Evolutionary conservation across 2,888 invertebrate species (phyloP).

Genomic region (Agrotis clavis): DNA sequence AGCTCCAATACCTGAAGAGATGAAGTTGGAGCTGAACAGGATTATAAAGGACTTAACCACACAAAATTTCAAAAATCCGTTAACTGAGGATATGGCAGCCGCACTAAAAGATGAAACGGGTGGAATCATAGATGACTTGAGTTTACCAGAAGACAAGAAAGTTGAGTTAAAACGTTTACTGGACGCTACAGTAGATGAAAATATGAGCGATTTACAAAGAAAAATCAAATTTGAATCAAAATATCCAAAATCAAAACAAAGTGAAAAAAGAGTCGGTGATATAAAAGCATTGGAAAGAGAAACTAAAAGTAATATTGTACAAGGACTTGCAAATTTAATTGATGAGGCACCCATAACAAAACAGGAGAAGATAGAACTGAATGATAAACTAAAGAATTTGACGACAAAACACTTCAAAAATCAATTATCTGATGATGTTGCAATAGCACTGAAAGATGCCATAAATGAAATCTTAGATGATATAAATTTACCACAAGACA

Average conservation of each 20-base stretch:
- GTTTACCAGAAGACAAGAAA: conserved; percentile 20
- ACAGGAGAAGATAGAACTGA: neutral
- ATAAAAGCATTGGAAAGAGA: neutral
- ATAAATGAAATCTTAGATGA: conserved; percentile 11
- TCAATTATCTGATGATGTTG: neutral
- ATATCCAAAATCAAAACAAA: neutral
- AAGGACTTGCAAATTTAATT: neutral
- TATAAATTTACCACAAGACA: neutral
- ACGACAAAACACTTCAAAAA: neutral
- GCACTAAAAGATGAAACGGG: conserved; percentile 8
- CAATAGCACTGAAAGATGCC: neutral
- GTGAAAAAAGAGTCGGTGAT: neutral
- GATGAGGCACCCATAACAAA: conserved; percentile 12
- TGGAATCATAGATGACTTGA: conserved; percentile 26
- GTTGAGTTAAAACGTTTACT: conserved; percentile 17
- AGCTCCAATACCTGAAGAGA: neutral
- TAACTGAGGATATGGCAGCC: neutral
- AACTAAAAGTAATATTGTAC: neutral
- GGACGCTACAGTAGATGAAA: conserved; percentile 9
- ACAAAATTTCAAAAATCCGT: neutral
- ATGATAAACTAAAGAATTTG: neutral
- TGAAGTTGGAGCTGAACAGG: neutral
- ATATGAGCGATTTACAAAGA: conserved; percentile 3
- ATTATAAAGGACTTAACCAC: conserved; percentile 9
- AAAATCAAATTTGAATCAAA: neutral